Evolutionary conservation across 2,888 invertebrate genomes (phyloP).

Genomic region (Rosalia funebris): DNA sequence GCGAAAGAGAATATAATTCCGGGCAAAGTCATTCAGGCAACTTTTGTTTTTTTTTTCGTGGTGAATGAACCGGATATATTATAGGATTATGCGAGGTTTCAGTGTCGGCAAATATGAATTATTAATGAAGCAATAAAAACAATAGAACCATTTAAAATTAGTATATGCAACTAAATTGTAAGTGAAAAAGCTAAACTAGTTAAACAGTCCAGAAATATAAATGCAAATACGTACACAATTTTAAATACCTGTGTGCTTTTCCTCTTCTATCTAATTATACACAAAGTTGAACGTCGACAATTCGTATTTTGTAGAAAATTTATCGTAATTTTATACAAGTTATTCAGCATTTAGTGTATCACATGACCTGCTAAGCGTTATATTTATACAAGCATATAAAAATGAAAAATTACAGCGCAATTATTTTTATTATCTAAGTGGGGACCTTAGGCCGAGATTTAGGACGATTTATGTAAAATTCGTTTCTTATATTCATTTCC

Average conservation of each 20-base stretch:
- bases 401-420: slow-evolving; percentile 20
- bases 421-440: slow-evolving; percentile 29
- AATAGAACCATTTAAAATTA: background rate
- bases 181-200: background rate
- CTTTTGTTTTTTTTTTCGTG: too few species aligned
- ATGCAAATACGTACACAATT: slow-evolving; percentile 2
- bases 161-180: too few species aligned
- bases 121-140: too few species aligned
- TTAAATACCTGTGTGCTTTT: slow-evolving; percentile 5
- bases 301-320: slow-evolving; percentile 3
- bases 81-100: too few species aligned
- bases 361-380: slow-evolving; percentile 16
- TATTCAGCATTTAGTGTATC: slow-evolving; percentile 11
- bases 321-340: slow-evolving; percentile 15
- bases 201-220: slow-evolving; percentile 1
- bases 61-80: too few species aligned
- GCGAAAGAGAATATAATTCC: too few species aligned
- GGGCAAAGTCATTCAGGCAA: too few species aligned
- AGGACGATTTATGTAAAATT: slow-evolving; percentile 23
- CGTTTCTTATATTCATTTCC: slow-evolving; percentile 31
- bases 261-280: background rate
- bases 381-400: slow-evolving; percentile 23
- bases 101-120: background rate
- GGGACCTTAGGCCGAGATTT: slow-evolving; percentile 25
- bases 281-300: slow-evolving; percentile 10